phyloP scores from a whole-genome alignment of 1,140 invertebrate species.

The Medauroidea extradentata region DNA sequence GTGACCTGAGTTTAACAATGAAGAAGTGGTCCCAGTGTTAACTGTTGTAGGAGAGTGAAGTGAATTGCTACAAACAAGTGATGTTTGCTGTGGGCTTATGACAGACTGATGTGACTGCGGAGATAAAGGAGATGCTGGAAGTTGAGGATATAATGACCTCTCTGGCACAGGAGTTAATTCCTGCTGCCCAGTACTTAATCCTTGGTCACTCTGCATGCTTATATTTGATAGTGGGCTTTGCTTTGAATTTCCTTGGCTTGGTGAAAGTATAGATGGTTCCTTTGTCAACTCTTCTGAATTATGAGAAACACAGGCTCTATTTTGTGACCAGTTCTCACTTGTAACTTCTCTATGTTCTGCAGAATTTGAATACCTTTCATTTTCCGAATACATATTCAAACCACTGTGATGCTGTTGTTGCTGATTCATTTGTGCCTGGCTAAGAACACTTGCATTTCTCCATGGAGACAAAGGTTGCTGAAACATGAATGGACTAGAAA shows the following conservation, averaged over 20 bases:
- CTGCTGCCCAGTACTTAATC: neutral
- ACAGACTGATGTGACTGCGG: conserved; percentile 5
- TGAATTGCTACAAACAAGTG: neutral
- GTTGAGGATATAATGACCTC: conserved; percentile 7
- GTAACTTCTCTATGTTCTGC: too few species aligned
- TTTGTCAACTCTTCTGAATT: too few species aligned
- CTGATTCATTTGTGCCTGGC: too few species aligned
- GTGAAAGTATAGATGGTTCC: too few species aligned
- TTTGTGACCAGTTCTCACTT: too few species aligned
- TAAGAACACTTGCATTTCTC: too few species aligned
- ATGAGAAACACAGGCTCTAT: too few species aligned
- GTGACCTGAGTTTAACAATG: too few species aligned
- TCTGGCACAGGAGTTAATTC: neutral
- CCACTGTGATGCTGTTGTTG: conserved; percentile 23
- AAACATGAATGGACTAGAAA: conserved; percentile 18
- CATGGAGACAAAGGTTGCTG: conserved; percentile 12
- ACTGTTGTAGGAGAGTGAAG: neutral
- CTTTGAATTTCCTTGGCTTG: too few species aligned
- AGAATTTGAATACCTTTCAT: neutral
- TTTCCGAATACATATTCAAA: conserved; percentile 2
- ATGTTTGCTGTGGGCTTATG: conserved; percentile 3
- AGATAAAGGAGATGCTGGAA: conserved; percentile 10
- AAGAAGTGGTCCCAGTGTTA: too few species aligned
- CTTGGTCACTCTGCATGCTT: too few species aligned
- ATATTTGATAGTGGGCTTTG: too few species aligned